Percentiles rank a stretch among this genome's conserved stretches.
These are phyloP conservation scores for Remorina albescens DNA, from an alignment of 2,797 vertebrate genomes.

Conservation along the genomic window DNA sequence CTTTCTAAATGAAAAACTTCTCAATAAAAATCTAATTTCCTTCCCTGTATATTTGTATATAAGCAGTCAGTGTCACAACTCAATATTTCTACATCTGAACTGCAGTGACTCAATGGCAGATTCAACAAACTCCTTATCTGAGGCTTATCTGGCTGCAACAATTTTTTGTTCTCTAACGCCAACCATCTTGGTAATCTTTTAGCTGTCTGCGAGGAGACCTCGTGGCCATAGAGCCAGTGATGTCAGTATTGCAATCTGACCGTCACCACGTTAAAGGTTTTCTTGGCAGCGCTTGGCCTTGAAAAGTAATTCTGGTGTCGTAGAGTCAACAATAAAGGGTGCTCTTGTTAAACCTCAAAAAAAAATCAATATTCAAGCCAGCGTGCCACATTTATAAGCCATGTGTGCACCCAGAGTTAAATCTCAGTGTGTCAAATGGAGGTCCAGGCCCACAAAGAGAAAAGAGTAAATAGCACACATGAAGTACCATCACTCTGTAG, in stretches of 20 bases:
- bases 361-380: neutral
- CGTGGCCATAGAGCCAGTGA: neutral
- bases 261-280: neutral
- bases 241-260: conserved; percentile 2
- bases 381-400: neutral
- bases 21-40: too few species aligned
- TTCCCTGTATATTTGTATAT: too few species aligned
- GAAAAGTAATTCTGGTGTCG: conserved; percentile 1
- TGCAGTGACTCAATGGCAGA: too few species aligned
- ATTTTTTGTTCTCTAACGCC: too few species aligned
- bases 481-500: neutral
- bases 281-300: neutral
- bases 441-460: neutral
- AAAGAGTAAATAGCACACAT: neutral
- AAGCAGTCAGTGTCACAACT: too few species aligned
- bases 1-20: too few species aligned
- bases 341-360: neutral
- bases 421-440: neutral
- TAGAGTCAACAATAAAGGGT: neutral
- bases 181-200: too few species aligned
- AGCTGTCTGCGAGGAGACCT: neutral
- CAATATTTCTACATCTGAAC: too few species aligned
- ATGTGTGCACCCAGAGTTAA: neutral
- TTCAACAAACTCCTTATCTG: too few species aligned
- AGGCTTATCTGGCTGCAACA: too few species aligned